Evolutionary conservation across 2,888 invertebrate species (phyloP), one percentile per base, ranked within the genome.

Genomic region (Tenthredo livida): DNA sequence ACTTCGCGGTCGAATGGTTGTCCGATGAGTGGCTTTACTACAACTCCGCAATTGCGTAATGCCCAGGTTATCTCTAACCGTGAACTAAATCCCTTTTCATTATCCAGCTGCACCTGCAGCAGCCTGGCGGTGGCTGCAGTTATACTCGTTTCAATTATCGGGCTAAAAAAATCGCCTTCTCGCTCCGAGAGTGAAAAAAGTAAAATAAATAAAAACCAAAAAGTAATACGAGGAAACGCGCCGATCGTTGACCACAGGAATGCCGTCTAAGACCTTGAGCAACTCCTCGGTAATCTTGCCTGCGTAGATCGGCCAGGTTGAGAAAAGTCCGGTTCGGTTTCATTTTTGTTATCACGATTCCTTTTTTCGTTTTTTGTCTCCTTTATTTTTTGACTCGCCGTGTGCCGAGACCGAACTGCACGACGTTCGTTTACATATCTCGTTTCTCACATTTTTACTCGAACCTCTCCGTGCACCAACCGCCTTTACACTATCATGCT

Each of bases 1-100:
- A 92, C 91, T 92, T 88, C 87, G 87, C 86, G 86, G 86, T 77
- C 86, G 88, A 89, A 91, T 89, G 87, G 90, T 89, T 89, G 88
- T 89, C 86, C 90, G 91, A 90, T 90, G 91, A 91, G 90, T 91
- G 89, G 84, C 80, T 84, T 58, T 58, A 54, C 77, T 85, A 70
- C 65, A 86, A 86, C 86, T 85, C 65, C 86, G 85, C 87, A 87
- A 86, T 85, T 73, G 78, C 83, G 87, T 84, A 85, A 85, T 83
- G 77, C 77, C 25, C 70, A 37, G 80, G 58, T 80, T 61, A 80
- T 58, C 80, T 80, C 61, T 40, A 15, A 61, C 58, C 80, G 58
- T 61, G 80, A 80, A 61, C 80, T 40, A 61, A 80, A 80, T 80
- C 58, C 58, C 61, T 80, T 77, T 77, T 77, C 54, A 77, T 77